Base-by-base conservation (phyloP, 2,888 invertebrate species). In the Andrena dorsata region DNA sequence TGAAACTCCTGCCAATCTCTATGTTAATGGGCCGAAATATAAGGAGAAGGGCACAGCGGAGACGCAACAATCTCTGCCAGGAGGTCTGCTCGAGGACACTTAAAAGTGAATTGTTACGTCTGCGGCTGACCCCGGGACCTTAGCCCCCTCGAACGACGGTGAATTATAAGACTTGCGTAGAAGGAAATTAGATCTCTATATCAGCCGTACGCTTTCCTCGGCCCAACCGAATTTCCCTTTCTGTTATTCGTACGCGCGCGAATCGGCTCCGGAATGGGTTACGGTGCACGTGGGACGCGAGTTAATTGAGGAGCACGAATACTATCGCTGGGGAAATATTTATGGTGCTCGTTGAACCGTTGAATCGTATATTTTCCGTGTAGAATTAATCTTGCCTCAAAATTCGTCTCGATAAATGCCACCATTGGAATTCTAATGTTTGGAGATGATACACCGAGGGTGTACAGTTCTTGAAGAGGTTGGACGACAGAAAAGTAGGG, bases 91-190 rank as follows among this genome's bases (percentile, higher is more conserved):
- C 90, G 91, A 94, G 93, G 91, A 92, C 91, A 92, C 92, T 93
- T 94, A 93, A 94, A 94, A 94, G 93, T 94, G 94, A 94, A 93
- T 93, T 94, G 93, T 93, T 94, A 92, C 93, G 94, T 93, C 93
- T 94, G 94, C 91, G 93, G 92, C 90, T 94, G 94, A 94, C 93
- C 94, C 90, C 91, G 85, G 92, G 91, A 92, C 91, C 92, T 91
- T 91, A 79, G 80, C 20, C 77, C 76, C 79, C 76, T 80, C 77
- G 80, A 80, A 86, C 83, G 87, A 86, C 88, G 81, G 89, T 93
- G 92, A 92, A 93, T 91, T 93, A 93, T 86, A 86, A 86, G 86
- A 83, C 74, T 80, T 74, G 76, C 73, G 82, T 71, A 78, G 84
- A 82, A 83, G 86, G 86, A 86, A 86, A 86, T 86, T 86, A 86